Percentiles rank a stretch among this genome's conserved stretches.
Conservation (phyloP, 2,888 invertebrate species). For the Andrena trimmerana region DNA sequence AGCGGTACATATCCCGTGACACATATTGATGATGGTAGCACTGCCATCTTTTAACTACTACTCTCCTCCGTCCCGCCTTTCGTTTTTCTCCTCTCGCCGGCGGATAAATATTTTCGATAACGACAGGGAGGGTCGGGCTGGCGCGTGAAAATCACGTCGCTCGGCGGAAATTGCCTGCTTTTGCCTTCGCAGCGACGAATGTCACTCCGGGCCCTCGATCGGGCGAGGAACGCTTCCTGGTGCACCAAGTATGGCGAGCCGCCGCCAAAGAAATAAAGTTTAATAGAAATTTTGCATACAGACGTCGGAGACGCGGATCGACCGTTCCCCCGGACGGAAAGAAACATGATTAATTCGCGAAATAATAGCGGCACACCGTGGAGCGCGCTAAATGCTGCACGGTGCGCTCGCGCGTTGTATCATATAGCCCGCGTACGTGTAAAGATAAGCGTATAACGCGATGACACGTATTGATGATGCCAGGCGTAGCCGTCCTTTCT, state of each 20-base stretch:
- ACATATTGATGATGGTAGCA: constrained; percentile 81
- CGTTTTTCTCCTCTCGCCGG: constrained; percentile 29
- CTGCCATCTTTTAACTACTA: constrained; percentile 79
- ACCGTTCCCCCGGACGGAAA: constrained; percentile 1
- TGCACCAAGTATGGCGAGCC: neutral
- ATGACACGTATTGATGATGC: constrained; percentile 85
- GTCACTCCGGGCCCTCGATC: constrained; percentile 10
- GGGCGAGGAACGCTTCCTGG: constrained; percentile 19
- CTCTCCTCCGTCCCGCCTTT: constrained; percentile 36
- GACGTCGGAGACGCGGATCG: constrained; percentile 13
- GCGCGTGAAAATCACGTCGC: constrained; percentile 5
- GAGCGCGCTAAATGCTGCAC: constrained; percentile 49
- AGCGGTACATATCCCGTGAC: constrained; percentile 78
- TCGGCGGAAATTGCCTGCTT: constrained; percentile 6
- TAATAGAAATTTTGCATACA: constrained; percentile 59
- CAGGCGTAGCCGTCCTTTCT: constrained; percentile 80
- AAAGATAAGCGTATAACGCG: constrained; percentile 73
- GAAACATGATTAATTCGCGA: constrained; percentile 60
- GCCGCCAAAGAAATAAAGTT: constrained; percentile 46
- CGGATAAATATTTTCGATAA: constrained; percentile 56
- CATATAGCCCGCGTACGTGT: constrained; percentile 29
- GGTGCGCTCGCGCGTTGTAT: constrained; percentile 45
- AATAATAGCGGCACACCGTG: constrained; percentile 49
- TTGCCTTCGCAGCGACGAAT: neutral
- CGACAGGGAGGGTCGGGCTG: constrained; percentile 8